A percentile compares a stretch with the other conserved stretches of the same genome.
Evolutionary conservation across 2,797 vertebrate species (phyloP).

Genomic region (Podargus strigoides): DNA sequence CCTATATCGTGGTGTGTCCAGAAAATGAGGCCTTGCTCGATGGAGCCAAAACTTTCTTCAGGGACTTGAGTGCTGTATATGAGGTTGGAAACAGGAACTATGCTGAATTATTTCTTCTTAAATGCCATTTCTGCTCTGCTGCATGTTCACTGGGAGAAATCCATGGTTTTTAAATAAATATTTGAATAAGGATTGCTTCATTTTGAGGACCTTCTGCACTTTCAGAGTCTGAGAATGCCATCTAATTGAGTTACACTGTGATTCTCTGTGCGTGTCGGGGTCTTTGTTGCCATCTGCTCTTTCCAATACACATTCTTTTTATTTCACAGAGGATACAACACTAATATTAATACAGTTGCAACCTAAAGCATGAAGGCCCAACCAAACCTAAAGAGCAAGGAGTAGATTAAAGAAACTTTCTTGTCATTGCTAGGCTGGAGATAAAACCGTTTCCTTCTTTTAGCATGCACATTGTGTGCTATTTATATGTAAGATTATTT

Average conservation of each 20-base stretch:
- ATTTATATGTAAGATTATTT: not conserved
- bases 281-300: not conserved
- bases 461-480: not conserved
- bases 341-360: not conserved
- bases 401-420: not conserved
- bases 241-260: not conserved
- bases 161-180: not conserved
- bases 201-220: not conserved
- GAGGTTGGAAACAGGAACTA: conserved; percentile 80
- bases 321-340: not conserved
- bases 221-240: not conserved
- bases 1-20: conserved; percentile 94
- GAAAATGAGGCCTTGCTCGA: conserved; percentile 89
- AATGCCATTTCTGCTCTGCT: not conserved
- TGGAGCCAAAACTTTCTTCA: conserved; percentile 91
- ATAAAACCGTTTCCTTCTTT: not conserved
- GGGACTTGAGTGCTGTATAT: conserved; percentile 95
- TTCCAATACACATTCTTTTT: not conserved
- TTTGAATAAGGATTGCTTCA: not conserved
- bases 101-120: not conserved
- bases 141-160: not conserved
- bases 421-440: not conserved
- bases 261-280: not conserved
- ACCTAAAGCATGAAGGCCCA: not conserved
- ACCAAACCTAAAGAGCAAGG: not conserved